Percentiles rank a stretch among this genome's conserved stretches.
Evolutionary conservation across 2,888 invertebrate genomes (phyloP).

Genomic region (Epistrophe eligans): DNA sequence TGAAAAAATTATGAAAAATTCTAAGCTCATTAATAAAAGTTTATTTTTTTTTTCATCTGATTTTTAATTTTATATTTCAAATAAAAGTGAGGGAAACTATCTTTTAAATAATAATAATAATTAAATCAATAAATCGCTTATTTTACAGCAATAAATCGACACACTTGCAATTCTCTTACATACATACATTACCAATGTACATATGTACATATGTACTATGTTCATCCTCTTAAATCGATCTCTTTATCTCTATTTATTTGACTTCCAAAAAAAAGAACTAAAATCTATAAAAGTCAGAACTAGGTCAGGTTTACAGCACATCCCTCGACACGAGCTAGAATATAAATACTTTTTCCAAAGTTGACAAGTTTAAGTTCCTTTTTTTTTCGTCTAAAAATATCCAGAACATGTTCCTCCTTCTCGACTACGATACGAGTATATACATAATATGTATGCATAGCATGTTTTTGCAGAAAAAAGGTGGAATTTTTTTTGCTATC

Average conservation of each 20-base stretch:
- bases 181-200: too few species aligned
- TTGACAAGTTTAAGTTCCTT: constrained; percentile 63
- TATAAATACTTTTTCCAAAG: constrained; percentile 56
- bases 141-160: too few species aligned
- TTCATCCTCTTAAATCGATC: background rate
- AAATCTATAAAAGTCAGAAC: constrained; percentile 45
- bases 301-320: constrained; percentile 65
- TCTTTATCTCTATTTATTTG: background rate
- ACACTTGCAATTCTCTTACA: constrained; percentile 21
- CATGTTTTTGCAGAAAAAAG: background rate
- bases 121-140: too few species aligned
- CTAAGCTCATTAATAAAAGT: too few species aligned
- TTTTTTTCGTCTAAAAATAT: constrained; percentile 39
- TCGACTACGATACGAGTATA: too few species aligned
- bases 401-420: constrained; percentile 7
- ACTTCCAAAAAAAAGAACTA: background rate
- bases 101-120: too few species aligned
- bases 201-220: background rate
- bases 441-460: background rate
- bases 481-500: constrained; percentile 16
- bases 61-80: too few species aligned
- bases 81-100: too few species aligned
- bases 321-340: constrained; percentile 55
- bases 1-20: too few species aligned
- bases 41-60: too few species aligned